A percentile compares a stretch with the other conserved stretches of the same genome.
These are phyloP conservation scores for Phalacrocorax pelagicus DNA, from an alignment of 2,113 vertebrate genomes.

Conservation along the genomic window DNA sequence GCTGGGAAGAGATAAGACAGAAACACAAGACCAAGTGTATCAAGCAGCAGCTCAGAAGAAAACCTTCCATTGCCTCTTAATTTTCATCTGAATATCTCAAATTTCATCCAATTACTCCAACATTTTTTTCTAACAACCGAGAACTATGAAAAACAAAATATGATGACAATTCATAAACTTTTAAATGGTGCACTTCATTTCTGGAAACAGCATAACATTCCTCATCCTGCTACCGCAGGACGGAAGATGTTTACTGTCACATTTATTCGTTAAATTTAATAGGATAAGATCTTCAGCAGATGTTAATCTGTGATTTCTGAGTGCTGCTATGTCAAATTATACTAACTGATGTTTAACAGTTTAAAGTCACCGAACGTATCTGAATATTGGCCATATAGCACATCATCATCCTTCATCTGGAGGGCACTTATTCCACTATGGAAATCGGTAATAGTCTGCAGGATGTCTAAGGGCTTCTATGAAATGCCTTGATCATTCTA, in stretches of 20 bases:
- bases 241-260: neutral
- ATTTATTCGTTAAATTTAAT: neutral
- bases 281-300: neutral
- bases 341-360: neutral
- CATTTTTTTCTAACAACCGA: neutral
- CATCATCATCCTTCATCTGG: neutral
- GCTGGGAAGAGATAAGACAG: neutral
- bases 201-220: neutral
- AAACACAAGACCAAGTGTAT: neutral
- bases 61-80: neutral
- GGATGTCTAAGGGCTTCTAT: neutral
- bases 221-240: neutral
- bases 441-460: neutral
- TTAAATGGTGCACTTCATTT: neutral
- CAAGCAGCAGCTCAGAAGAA: neutral
- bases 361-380: neutral
- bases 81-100: neutral
- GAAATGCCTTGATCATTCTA: neutral
- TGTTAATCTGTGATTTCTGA: slow-evolving; percentile 8
- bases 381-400: neutral
- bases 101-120: neutral
- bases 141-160: neutral
- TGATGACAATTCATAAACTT: neutral
- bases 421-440: neutral
- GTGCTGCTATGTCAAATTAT: neutral